phyloP scores from a whole-genome alignment of 2,113 vertebrate genomes.

The Oryzias curvinotus region DNA sequence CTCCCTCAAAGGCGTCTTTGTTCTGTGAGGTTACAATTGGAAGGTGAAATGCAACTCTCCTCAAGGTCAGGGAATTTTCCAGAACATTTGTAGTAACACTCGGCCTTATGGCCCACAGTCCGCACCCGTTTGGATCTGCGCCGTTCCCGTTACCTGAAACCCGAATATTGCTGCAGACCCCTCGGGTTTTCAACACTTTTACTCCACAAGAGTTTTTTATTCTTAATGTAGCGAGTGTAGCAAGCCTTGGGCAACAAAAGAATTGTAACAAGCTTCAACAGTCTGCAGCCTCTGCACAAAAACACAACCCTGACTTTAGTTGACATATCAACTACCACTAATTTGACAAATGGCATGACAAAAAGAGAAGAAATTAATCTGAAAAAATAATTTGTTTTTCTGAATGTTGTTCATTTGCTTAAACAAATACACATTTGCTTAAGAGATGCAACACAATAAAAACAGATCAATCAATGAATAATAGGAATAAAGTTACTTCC shows the following conservation, averaged over 20 bases:
- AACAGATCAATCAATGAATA: too few species aligned
- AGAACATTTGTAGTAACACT: constrained; percentile 51
- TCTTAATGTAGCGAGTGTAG: background rate
- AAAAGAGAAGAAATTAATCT: too few species aligned
- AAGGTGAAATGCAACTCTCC: constrained; percentile 65
- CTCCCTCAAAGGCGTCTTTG: constrained; percentile 65
- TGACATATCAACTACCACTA: constrained; percentile 16
- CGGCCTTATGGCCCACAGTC: constrained; percentile 48
- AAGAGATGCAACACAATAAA: too few species aligned
- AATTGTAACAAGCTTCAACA: constrained; percentile 9
- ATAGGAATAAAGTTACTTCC: too few species aligned
- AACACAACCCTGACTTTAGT: constrained; percentile 26
- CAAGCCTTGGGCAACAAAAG: constrained; percentile 1
- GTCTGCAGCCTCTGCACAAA: constrained; percentile 18
- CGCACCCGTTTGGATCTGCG: constrained; percentile 46
- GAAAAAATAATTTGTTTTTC: too few species aligned
- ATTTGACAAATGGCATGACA: too few species aligned
- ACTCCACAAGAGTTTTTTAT: background rate
- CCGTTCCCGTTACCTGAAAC: constrained; percentile 60
- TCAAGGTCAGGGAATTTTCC: constrained; percentile 63
- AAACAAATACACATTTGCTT: too few species aligned
- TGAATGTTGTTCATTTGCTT: too few species aligned
- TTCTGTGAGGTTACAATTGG: constrained; percentile 50
- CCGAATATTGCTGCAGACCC: constrained; percentile 19
- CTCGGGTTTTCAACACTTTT: constrained; percentile 13